Percentiles rank a stretch among this genome's conserved stretches.
Evolutionary conservation across 1,140 invertebrate species (phyloP).

Genomic region (Sarcophaga bullata): DNA sequence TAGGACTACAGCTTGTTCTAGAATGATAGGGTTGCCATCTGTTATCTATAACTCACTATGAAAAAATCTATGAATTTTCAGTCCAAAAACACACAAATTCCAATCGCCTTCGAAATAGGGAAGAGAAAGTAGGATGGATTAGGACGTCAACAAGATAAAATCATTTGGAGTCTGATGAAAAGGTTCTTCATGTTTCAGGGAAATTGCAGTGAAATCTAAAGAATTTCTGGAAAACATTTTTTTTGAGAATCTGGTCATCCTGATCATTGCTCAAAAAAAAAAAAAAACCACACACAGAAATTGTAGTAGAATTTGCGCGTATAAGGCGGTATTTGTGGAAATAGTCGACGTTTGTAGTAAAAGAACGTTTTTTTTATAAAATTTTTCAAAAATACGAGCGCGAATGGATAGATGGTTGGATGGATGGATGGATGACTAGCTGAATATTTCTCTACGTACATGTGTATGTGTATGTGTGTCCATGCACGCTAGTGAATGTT

Average conservation of each 20-base stretch:
- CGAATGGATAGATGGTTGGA: not conserved
- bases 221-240: not conserved
- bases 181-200: no score
- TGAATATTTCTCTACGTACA: not conserved
- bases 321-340: not conserved
- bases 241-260: not conserved
- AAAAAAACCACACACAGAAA: not conserved
- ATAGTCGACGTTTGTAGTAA: not conserved
- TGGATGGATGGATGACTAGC: not conserved
- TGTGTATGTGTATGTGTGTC: not conserved
- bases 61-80: no score
- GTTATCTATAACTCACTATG: no score
- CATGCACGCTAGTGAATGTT: not conserved
- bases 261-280: not conserved
- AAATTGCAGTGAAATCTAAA: no score
- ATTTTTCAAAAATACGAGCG: not conserved
- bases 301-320: not conserved
- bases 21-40: no score
- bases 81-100: no score
- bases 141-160: no score
- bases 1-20: no score
- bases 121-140: no score
- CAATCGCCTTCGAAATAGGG: no score
- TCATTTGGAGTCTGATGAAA: no score
- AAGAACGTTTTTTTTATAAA: no score